Base-by-base conservation (phyloP, 2,797 vertebrate genomes). In the Peromyscus attwateri region DNA sequence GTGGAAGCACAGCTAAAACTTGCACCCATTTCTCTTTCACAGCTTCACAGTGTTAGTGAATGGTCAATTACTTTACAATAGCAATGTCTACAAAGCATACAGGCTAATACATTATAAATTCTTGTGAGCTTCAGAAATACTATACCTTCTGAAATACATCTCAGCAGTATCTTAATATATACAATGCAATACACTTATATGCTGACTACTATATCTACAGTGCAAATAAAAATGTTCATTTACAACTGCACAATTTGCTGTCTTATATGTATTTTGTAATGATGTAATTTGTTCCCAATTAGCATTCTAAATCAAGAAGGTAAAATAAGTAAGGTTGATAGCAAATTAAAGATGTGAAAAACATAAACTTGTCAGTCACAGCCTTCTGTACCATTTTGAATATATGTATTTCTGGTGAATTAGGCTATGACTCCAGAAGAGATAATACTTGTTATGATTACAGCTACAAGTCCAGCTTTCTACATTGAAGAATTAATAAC, bases 261-360 rank as follows among this genome's bases (percentile, higher is more conserved):
- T 6, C 1, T 19, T 64, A n/a, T 5, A 73, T 2, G 9, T 82
- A 70, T 81, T 96, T 37, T 76, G 31, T 91, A 80, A 91, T 93
- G 76, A 77, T 89, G 16, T 62, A 84, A 91, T 92, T 76, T 95
- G 43, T 84, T 96, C 79, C 25, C 46, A 89, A 73, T 96, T 97
- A 89, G 62, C 75, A 96, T 87, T 91, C 31, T 46, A 95, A 95
- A 73, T 19, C 93, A 49, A 64, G 80, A 95, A 92, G 25, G 8
- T 82, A 73, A 83, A 76, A 88, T 52, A 93, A 94, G 91, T 82
- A 85, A 40, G 57, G 23, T 43, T 82, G 52, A 62, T 87, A 79
- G 90, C 87, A 95, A 96, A 96, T 40, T 73, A 92, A 97, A 88
- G 31, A 46, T 92, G 68, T 49, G 40, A 92, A 88, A 94, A 55